Evolutionary conservation across 1,140 invertebrate species (phyloP).

Genomic region (Macrostomum lignano): DNA sequence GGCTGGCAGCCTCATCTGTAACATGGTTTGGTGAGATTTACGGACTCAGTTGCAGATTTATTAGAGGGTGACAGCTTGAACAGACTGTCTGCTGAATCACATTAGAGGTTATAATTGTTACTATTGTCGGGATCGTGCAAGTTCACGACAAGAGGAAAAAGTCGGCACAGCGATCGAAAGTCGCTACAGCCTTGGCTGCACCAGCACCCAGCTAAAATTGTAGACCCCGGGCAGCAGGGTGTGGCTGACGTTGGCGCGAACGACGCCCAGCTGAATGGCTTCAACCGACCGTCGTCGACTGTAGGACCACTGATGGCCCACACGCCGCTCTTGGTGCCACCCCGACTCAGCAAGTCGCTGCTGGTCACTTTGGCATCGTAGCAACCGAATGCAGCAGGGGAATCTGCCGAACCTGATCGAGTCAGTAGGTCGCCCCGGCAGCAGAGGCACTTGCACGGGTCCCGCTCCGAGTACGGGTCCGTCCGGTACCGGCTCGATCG

Average conservation of each 20-base stretch:
- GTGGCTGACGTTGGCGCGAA: slow-evolving; percentile 12
- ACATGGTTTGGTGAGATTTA: too few species aligned
- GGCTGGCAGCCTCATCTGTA: too few species aligned
- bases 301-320: slow-evolving; percentile 21
- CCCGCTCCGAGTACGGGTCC: slow-evolving; percentile 16
- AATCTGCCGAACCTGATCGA: too few species aligned
- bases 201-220: slow-evolving; percentile 15
- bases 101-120: too few species aligned
- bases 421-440: slow-evolving; percentile 17
- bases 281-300: slow-evolving; percentile 10
- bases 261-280: slow-evolving; percentile 15
- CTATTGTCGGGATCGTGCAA: too few species aligned
- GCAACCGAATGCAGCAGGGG: slow-evolving; percentile 14
- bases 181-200: slow-evolving; percentile 10
- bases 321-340: slow-evolving; percentile 12
- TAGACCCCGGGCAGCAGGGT: slow-evolving; percentile 16
- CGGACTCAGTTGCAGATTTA: too few species aligned
- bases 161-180: too few species aligned
- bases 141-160: too few species aligned
- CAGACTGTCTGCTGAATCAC: too few species aligned
- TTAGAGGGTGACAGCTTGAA: too few species aligned
- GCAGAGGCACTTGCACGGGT: slow-evolving; percentile 17
- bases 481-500: too few species aligned
- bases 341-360: too few species aligned
- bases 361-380: slow-evolving; percentile 19